These are phyloP conservation scores for Oncorhynchus kisutch DNA, from an alignment of 2,113 vertebrate species.

Conservation along the genomic window DNA sequence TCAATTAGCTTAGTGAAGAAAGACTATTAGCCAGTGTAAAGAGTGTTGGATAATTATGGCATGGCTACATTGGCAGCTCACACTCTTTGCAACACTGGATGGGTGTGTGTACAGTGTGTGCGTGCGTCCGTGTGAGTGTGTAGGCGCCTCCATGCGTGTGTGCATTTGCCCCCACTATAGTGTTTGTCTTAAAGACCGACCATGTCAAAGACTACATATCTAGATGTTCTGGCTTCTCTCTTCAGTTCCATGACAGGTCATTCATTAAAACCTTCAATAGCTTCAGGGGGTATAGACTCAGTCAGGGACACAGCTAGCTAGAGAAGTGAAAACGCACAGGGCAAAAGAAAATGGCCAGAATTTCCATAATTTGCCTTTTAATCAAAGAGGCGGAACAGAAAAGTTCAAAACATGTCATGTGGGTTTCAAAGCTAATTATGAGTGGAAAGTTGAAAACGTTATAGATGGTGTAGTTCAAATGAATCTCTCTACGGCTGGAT, in stretches of 20 bases:
- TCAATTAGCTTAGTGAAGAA: neutral
- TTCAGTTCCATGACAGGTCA: neutral
- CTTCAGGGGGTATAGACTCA: too few species aligned
- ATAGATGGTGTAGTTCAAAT: neutral
- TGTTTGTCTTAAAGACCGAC: neutral
- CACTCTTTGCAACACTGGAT: neutral
- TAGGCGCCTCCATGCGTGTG: neutral
- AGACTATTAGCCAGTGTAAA: neutral
- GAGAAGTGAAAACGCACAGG: neutral
- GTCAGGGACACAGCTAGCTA: neutral
- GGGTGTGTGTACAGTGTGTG: neutral
- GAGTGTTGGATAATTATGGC: neutral
- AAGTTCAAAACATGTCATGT: neutral
- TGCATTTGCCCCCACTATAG: neutral
- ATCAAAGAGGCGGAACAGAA: slow-evolving; percentile 1
- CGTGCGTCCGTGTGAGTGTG: neutral
- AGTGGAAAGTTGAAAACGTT: neutral
- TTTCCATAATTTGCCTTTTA: neutral
- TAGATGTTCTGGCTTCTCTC: neutral
- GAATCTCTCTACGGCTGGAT: neutral
- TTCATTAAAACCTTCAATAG: neutral
- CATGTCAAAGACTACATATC: neutral
- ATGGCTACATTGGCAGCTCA: neutral
- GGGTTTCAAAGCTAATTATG: slow-evolving; percentile 14
- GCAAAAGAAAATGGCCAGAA: neutral